phyloP scores from a whole-genome alignment of 1,140 invertebrate species.

The Papilio machaon region DNA sequence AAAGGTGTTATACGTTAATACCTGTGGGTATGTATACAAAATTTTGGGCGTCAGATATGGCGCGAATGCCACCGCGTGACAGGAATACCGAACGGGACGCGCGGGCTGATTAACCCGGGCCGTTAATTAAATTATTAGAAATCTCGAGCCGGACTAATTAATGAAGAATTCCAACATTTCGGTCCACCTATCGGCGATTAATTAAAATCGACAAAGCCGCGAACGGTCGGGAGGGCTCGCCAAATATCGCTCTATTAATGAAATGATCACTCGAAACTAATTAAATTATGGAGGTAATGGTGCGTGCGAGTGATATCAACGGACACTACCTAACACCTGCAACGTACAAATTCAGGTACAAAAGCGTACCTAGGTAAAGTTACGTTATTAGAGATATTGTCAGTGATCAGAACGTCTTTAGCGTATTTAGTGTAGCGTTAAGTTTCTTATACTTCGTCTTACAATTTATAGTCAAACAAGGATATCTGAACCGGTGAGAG shows the following conservation, averaged over 20 bases:
- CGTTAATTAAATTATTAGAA: slow-evolving; percentile 82
- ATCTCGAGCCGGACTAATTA: slow-evolving; percentile 78
- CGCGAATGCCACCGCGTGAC: slow-evolving; percentile 69
- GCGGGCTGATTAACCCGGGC: slow-evolving; percentile 73
- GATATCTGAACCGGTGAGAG: too few relatives aligned
- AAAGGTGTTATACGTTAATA: neutral
- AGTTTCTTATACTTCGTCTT: too few relatives aligned
- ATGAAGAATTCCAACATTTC: slow-evolving; percentile 81
- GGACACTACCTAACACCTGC: slow-evolving; percentile 58
- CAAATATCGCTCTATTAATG: slow-evolving; percentile 80
- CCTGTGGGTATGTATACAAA: slow-evolving; percentile 13
- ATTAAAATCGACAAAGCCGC: slow-evolving; percentile 81
- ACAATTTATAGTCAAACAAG: too few relatives aligned
- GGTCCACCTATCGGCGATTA: slow-evolving; percentile 77
- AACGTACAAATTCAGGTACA: slow-evolving; percentile 34
- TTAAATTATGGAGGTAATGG: slow-evolving; percentile 81
- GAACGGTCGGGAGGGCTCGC: slow-evolving; percentile 65
- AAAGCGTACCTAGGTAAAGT: neutral
- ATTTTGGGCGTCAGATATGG: slow-evolving; percentile 41
- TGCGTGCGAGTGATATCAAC: slow-evolving; percentile 77
- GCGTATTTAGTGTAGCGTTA: neutral
- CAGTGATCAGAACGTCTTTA: neutral
- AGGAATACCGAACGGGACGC: slow-evolving; percentile 69
- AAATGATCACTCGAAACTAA: slow-evolving; percentile 81
- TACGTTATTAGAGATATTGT: neutral